A percentile compares a stretch with the other conserved stretches of the same genome.
Evolutionary conservation across 2,888 invertebrate genomes (phyloP).

Genomic region (Lomographa bimaculata): DNA sequence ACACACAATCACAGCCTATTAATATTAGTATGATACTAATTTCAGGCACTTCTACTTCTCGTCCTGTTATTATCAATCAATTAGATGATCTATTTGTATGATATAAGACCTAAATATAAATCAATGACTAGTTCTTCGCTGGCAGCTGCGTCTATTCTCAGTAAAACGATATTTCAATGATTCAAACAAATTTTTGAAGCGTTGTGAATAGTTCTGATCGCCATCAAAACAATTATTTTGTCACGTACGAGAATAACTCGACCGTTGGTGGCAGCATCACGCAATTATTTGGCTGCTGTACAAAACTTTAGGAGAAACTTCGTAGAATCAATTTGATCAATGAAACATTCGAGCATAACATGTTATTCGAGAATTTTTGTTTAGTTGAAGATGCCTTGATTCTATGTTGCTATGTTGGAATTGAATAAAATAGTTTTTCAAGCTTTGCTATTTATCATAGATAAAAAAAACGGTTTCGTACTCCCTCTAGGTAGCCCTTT

Average conservation of each 20-base stretch:
- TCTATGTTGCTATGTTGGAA: too few relatives aligned
- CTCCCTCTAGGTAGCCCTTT: too few relatives aligned
- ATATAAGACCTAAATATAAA: slow-evolving; percentile 10
- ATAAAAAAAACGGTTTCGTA: too few relatives aligned
- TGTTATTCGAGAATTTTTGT: too few relatives aligned
- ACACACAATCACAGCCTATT: too few relatives aligned
- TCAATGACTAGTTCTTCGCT: slow-evolving; percentile 3
- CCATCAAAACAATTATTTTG: slow-evolving; percentile 23
- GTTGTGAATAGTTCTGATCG: slow-evolving; percentile 5
- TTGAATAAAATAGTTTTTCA: too few relatives aligned
- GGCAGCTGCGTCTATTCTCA: slow-evolving; percentile 17
- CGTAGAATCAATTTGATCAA: too few relatives aligned
- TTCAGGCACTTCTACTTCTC: too few relatives aligned
- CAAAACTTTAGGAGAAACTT: slow-evolving; percentile 5
- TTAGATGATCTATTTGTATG: slow-evolving; percentile 10
- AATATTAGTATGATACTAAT: too few relatives aligned
- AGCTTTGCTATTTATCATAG: too few relatives aligned
- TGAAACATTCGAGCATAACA: too few relatives aligned
- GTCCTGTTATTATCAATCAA: slow-evolving; percentile 7
- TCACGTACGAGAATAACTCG: slow-evolving; percentile 26
- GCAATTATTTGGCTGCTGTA: slow-evolving; percentile 14
- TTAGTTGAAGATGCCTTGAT: too few relatives aligned
- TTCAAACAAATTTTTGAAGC: slow-evolving; percentile 16
- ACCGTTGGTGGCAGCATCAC: background rate
- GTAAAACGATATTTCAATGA: slow-evolving; percentile 19